A percentile compares a stretch with the other conserved stretches of the same genome.
These are phyloP conservation scores for Eretmochelys imbricata DNA, from an alignment of 2,113 vertebrate genomes.

Conservation along the genomic window DNA sequence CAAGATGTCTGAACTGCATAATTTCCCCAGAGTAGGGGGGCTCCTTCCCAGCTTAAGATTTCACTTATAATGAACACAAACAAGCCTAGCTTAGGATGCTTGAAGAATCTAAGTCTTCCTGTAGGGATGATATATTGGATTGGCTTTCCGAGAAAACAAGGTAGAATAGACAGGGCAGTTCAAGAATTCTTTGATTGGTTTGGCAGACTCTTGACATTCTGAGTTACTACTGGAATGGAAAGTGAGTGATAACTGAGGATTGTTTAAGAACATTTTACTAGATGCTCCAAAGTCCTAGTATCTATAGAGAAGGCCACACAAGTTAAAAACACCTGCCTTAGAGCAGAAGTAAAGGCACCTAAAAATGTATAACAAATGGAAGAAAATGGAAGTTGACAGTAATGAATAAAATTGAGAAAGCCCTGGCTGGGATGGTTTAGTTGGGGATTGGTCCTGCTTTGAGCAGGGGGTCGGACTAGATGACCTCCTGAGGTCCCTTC, in stretches of 20 bases:
- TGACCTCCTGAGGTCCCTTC: no score
- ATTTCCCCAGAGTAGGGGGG: slow-evolving; percentile 43
- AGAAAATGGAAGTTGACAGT: no score
- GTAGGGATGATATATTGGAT: background rate
- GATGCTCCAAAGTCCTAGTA: no score
- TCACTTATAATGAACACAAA: background rate
- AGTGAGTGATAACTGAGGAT: background rate
- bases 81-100: background rate
- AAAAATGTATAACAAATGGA: no score
- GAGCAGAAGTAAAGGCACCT: no score
- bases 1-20: slow-evolving; percentile 12
- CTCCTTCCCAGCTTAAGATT: slow-evolving; percentile 55
- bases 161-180: background rate
- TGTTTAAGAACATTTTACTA: background rate
- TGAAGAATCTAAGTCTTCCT: background rate
- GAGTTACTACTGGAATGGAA: background rate
- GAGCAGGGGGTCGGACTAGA: no score
- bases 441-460: no score
- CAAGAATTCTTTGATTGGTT: background rate
- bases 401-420: no score
- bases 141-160: background rate
- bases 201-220: background rate
- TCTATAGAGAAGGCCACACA: no score
- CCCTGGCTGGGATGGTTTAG: no score
- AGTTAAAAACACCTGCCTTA: no score